phyloP scores from a whole-genome alignment of 2,797 vertebrate genomes.

The Trichosurus vulpecula region DNA sequence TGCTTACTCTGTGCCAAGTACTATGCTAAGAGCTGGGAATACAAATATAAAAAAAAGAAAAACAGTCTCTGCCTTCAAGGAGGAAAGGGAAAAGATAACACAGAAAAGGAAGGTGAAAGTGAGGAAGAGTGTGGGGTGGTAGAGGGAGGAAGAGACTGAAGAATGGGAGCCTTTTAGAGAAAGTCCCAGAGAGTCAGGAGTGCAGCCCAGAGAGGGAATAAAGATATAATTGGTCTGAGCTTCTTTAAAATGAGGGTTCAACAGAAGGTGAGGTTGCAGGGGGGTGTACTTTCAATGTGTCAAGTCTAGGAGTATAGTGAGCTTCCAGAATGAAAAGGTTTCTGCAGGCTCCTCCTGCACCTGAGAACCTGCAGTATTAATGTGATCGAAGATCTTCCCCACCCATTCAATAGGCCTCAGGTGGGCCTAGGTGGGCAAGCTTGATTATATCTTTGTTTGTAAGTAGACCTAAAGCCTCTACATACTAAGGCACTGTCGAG shows the following conservation, averaged over 20 bases:
- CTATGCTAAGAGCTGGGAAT: not conserved
- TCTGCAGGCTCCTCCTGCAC: too few relatives aligned
- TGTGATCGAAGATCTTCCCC: too few relatives aligned
- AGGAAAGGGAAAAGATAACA: not conserved
- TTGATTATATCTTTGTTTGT: too few relatives aligned
- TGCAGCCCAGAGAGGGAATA: not conserved
- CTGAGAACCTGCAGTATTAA: too few relatives aligned
- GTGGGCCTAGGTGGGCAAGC: too few relatives aligned
- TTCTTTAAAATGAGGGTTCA: not conserved
- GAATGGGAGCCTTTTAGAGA: not conserved
- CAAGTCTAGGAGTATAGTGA: not conserved
- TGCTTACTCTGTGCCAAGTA: not conserved
- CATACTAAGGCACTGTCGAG: not conserved
- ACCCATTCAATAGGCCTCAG: too few relatives aligned
- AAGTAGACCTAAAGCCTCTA: too few relatives aligned
- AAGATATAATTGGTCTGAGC: not conserved
- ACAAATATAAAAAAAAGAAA: not conserved
- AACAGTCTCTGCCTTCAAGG: not conserved
- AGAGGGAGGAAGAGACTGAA: not conserved
- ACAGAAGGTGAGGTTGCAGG: not conserved
- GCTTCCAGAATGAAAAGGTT: not conserved
- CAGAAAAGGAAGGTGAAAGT: not conserved
- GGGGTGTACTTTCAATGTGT: not conserved
- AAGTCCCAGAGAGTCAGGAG: not conserved
- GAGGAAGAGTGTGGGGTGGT: too few relatives aligned